Evolutionary conservation across 2,113 vertebrate species (phyloP), one percentile per base, ranked within the genome.

Genomic region (pig (Sus scrofa)): DNA sequence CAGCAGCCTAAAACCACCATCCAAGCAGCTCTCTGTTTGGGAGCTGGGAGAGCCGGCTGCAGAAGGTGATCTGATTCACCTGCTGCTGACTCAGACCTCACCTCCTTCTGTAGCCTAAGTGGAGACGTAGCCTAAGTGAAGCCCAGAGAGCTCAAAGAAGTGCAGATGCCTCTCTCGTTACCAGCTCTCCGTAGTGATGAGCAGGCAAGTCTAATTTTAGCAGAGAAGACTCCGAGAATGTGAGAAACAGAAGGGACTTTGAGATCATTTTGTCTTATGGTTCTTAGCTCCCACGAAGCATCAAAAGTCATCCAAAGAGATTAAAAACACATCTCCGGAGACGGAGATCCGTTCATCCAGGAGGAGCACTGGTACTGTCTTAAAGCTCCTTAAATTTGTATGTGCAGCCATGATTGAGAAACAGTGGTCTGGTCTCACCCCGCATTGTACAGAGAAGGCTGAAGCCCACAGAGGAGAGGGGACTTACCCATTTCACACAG

Each of bases 171-270:
- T 91, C 95, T 81, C 78, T 89, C 30, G 68, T 50, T 65, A 67
- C 65, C 74, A 32, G 58, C 27, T 39, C 97, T 60, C 68, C 85
- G 86, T 34, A 60, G 96, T 3, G 39, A 86, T 70, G 97, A 97
- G 81, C 86, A 65, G 44, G 86, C 74, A 91, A 73, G 83, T 62
- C 89, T 97, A 98, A 98, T 97, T 98, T 98, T 98, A 98, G 96
- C 86, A 54, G 82, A 93, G 67, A 96, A 87, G 62, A 86, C 79
- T 92, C 89, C 67, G n/a, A 74, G 82, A 87, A 77, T 85, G 77
- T 93, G 82, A 93, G 93, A 92, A 96, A 62, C 96, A 96, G 96
- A 95, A 93, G 91, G 79, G 68, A 52, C 83, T 93, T 82, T 11
- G 58, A 89, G 91, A 97, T 92, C 30, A 32, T 70, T 67, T 89